A percentile compares a stretch with the other conserved stretches of the same genome.
These are phyloP conservation scores for Phaethornis superciliosus DNA, from an alignment of 2,113 vertebrate species.

Conservation along the genomic window DNA sequence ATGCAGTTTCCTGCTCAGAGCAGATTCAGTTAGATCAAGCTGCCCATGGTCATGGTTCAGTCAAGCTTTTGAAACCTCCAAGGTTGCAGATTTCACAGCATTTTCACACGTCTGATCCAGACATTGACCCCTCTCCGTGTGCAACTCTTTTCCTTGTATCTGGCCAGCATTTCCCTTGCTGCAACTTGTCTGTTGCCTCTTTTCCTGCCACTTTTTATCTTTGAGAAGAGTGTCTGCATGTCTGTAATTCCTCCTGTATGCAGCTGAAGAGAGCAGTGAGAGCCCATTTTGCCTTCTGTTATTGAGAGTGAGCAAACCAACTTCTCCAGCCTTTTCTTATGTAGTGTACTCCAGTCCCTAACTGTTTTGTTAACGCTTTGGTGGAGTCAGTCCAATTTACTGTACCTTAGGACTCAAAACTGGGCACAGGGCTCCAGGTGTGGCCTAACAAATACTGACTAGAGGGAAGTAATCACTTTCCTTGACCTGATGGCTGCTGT, in stretches of 20 bases:
- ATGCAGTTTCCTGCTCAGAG: neutral
- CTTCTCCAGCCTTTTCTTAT: neutral
- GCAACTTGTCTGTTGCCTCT: neutral
- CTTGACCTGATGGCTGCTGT: neutral
- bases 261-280: neutral
- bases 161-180: neutral
- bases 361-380: neutral
- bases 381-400: neutral
- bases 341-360: neutral
- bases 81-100: neutral
- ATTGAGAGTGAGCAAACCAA: neutral
- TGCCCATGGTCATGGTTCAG: neutral
- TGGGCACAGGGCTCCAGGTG: neutral
- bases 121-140: neutral
- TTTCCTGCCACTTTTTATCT: neutral
- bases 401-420: neutral
- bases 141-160: neutral
- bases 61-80: neutral
- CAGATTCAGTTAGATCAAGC: neutral
- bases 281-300: neutral
- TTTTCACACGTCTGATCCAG: neutral
- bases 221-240: neutral
- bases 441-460: neutral
- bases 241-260: neutral
- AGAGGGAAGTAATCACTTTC: neutral